Evolutionary conservation across 92 coral and sea anemone species (phyloP), one percentile per base, ranked within the genome.

Genomic region (Zoanthus sociatus): DNA sequence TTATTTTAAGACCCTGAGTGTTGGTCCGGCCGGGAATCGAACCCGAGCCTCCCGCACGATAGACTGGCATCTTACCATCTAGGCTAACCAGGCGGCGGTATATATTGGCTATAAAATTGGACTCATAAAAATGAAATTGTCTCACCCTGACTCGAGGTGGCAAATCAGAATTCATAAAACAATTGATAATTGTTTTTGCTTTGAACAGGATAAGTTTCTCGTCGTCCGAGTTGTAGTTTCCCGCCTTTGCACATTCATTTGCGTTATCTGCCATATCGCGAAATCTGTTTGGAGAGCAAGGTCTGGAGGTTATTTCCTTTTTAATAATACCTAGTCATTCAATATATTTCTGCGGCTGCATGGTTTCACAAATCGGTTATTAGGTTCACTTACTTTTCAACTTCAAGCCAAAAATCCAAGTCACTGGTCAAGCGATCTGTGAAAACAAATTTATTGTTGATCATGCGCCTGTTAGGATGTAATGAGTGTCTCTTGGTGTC

Each of bases 381-480:
- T 37, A 20, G 3, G 21, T 17, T 81, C 32, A 87, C 90, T 73
- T 89, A 94, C 98, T 92, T 91, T 69, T 93, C 91, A 58, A 95
- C 99, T 87, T 97, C 99, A 78, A 94, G 83, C 99, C 99, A 97
- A 90, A 97, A 97, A 55, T 91, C 90, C 83, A 97, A 82, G 75
- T 97, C 99, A 54, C 87, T 92, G 18, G 86, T 76, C 63, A 97
- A 81, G 31, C 95, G 96, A 30, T 97, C 99, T 20, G 93, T 94
- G 77, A 81, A 89, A 54, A 97, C 93, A 46, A 92, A 89, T 68
- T 94, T 94, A 78, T 93, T 97, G 88, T 97, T 97, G 87, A 97
- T 91, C 92, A 95, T 90, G 47, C 97, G 94, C 82, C 97, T 86
- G 45, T 89, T 90, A 9, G 97, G 97, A 55, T 95, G 86, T 11